Evolutionary conservation across 2,888 invertebrate species (phyloP).

Genomic region (Andrena trimmerana): DNA sequence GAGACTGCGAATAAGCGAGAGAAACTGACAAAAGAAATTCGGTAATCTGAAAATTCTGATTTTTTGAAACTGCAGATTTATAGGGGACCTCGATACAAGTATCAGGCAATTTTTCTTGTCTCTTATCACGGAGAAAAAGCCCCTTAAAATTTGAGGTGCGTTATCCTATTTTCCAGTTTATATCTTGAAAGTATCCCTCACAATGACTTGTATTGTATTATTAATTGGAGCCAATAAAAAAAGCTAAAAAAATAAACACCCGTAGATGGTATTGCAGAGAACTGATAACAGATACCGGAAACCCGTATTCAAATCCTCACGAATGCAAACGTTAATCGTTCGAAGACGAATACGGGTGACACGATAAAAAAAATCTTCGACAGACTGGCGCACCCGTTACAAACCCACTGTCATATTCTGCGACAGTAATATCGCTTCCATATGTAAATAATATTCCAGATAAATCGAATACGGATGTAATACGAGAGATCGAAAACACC

Average conservation of each 20-base stretch:
- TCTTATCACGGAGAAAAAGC: no score
- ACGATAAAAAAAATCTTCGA: slow-evolving; percentile 23
- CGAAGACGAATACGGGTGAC: slow-evolving; percentile 36
- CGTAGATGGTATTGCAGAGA: not conserved
- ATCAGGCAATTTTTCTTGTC: no score
- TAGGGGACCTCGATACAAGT: no score
- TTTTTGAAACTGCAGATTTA: no score
- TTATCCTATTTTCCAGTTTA: no score
- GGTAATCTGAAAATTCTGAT: no score
- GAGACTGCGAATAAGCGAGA: no score
- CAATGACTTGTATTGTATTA: no score
- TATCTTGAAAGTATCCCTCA: no score
- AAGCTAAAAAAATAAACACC: not conserved
- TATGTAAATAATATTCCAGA: not conserved
- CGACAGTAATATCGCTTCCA: slow-evolving; percentile 1
- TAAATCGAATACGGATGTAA: not conserved
- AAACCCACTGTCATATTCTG: slow-evolving; percentile 4
- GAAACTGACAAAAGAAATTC: no score
- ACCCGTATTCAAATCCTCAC: slow-evolving; percentile 37
- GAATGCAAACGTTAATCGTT: slow-evolving; percentile 14
- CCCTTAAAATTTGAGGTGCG: no score
- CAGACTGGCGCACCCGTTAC: not conserved
- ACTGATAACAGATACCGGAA: not conserved
- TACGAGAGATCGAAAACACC: not conserved
- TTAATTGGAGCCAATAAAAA: not conserved